Evolutionary conservation across 23 tunicate genomes (phyloP), one percentile per base, ranked within the genome.

Genomic region (Trididemnum nubilum): DNA sequence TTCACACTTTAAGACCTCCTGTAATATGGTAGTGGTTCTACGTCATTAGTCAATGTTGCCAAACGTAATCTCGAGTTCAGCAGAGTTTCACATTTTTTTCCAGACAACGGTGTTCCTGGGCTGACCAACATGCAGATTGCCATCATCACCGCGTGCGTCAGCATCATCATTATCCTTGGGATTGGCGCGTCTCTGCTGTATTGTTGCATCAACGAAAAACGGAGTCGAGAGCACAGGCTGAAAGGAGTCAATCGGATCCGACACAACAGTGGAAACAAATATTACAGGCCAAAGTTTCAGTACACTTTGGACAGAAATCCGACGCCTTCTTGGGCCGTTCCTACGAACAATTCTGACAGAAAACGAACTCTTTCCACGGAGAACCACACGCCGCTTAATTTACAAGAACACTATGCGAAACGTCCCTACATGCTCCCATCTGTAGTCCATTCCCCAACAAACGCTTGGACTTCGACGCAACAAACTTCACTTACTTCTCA

Each of bases 121-220:
- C 37, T 86, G 34, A 79, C 33, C 40, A 90, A 90, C 72, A 64
- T 74, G 28, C 89, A 90, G 65, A 85, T 90, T 23, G 96, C 96
- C 18, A 37, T 90, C 36, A 80, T 90, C 59, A 88, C 81, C 2
- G 71, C 96, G 15, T 72, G 57, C 35, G 39, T 76, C 32, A 90
- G 96, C 63, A 87, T 79, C 0, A 79, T 80, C 32, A 34, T 90
- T 36, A 85, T 90, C 0, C 71, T 90, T 26, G 39, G 66, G 2
- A 66, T 90, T 34, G 85, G 90, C n/a, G 59, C 84, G 39, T 77
- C 83, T 0, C 44, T 90, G 26, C 37, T 81, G 1, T 71, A 79
- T 25, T 85, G 89, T 79, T 90, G 89, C 80, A 27, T 83, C 0
- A 50, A 77, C 30, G 81, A 86, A 36, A 54, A 78, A 5, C 60